Evolutionary conservation across 2,888 invertebrate genomes (phyloP).

Genomic region (Troides oblongomaculatus): DNA sequence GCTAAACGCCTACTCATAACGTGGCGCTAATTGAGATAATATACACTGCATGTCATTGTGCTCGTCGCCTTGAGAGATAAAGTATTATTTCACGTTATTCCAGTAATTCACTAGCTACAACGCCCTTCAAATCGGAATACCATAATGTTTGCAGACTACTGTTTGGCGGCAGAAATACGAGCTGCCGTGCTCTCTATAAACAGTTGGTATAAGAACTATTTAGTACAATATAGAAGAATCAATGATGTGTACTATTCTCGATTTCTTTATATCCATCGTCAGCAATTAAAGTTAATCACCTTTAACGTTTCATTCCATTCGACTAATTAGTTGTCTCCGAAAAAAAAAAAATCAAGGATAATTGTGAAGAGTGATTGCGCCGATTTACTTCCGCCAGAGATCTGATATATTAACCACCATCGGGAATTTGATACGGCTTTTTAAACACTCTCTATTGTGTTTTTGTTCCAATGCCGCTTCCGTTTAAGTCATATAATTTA

Average conservation of each 20-base stretch:
- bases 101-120: too few species aligned
- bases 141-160: too few species aligned
- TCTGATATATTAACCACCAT: constrained; percentile 60
- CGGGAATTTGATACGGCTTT: constrained; percentile 27
- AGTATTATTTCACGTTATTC: too few species aligned
- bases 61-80: too few species aligned
- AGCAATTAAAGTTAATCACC: constrained; percentile 72
- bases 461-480: constrained; percentile 4
- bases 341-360: constrained; percentile 71
- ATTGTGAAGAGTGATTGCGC: constrained; percentile 70
- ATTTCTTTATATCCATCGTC: constrained; percentile 48
- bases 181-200: too few species aligned
- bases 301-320: constrained; percentile 67
- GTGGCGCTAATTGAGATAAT: too few species aligned
- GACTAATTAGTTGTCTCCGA: constrained; percentile 68
- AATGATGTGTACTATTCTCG: constrained; percentile 21
- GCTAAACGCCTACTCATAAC: too few species aligned
- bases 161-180: too few species aligned
- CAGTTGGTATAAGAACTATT: too few species aligned
- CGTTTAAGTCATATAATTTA: constrained; percentile 1
- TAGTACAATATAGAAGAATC: too few species aligned
- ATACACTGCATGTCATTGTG: too few species aligned
- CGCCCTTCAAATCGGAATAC: too few species aligned
- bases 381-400: constrained; percentile 63
- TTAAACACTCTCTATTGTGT: constrained; percentile 18